Percentiles rank a stretch among this genome's conserved stretches.
Conservation (phyloP, 2,888 invertebrate species). For the Thymelicus lineola region DNA sequence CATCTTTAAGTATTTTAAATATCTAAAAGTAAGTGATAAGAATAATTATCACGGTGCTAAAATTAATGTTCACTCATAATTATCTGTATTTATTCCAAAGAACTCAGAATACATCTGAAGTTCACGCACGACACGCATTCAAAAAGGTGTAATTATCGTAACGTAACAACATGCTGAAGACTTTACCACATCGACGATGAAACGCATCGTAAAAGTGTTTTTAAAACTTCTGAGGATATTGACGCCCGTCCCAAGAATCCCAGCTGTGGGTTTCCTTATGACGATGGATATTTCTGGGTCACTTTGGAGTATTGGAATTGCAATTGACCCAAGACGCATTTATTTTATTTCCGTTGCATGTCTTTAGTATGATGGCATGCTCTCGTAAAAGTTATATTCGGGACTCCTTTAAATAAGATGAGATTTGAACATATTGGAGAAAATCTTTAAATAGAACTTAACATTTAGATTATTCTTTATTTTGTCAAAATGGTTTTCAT, state of each 20-base stretch:
- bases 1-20: too few relatives aligned
- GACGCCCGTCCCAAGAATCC: not conserved
- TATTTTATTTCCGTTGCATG: not conserved
- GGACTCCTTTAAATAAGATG: too few relatives aligned
- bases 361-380: too few relatives aligned
- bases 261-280: constrained; percentile 1
- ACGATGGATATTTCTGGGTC: constrained; percentile 21
- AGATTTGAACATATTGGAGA: too few relatives aligned
- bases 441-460: too few relatives aligned
- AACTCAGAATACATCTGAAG: not conserved
- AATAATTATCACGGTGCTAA: too few relatives aligned
- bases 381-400: too few relatives aligned
- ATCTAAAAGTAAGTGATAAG: too few relatives aligned
- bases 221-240: constrained; percentile 15
- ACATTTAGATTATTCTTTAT: too few relatives aligned
- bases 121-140: not conserved
- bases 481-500: too few relatives aligned
- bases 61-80: too few relatives aligned
- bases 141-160: not conserved
- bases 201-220: constrained; percentile 7
- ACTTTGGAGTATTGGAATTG: not conserved
- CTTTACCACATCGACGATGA: not conserved
- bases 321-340: not conserved
- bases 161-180: constrained; percentile 1
- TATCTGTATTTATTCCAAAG: not conserved